phyloP scores from a whole-genome alignment of 2,888 invertebrate genomes.

The Apotomis capreana region DNA sequence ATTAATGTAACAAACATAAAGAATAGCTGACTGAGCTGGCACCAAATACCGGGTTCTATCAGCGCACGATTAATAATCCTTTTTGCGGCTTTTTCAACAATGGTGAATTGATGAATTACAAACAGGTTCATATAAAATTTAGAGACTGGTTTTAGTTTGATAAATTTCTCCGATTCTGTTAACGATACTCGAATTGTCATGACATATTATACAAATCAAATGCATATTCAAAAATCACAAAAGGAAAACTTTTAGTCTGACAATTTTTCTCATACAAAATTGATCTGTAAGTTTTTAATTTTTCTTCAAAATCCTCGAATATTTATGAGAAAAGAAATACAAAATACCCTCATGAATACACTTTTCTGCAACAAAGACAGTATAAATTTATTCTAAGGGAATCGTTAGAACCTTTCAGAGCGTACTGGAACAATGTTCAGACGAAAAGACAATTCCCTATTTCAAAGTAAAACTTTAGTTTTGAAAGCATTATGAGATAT shows the following conservation, averaged over 20 bases:
- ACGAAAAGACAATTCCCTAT: background rate
- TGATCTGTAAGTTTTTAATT: conserved; percentile 16
- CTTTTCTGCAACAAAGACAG: conserved; percentile 26
- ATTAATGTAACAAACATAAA: too few relatives aligned
- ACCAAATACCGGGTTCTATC: too few relatives aligned
- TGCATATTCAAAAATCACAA: background rate
- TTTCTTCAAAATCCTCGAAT: conserved; percentile 1
- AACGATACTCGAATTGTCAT: background rate
- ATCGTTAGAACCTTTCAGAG: conserved; percentile 17
- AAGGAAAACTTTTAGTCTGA: background rate
- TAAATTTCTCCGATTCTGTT: too few relatives aligned
- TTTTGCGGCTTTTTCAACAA: too few relatives aligned
- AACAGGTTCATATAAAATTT: too few relatives aligned
- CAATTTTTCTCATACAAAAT: conserved; percentile 24
- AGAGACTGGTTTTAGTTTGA: too few relatives aligned
- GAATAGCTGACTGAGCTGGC: too few relatives aligned
- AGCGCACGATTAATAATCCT: too few relatives aligned
- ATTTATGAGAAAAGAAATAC: conserved; percentile 32
- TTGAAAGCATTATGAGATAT: too few relatives aligned
- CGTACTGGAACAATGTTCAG: background rate
- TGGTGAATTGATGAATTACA: too few relatives aligned
- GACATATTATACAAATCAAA: background rate
- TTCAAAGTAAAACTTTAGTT: background rate
- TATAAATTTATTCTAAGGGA: conserved; percentile 33
- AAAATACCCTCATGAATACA: conserved; percentile 39